A percentile compares a stretch with the other conserved stretches of the same genome.
Evolutionary conservation across 2,797 vertebrate species (phyloP).

Genomic region (Agapornis canus): DNA sequence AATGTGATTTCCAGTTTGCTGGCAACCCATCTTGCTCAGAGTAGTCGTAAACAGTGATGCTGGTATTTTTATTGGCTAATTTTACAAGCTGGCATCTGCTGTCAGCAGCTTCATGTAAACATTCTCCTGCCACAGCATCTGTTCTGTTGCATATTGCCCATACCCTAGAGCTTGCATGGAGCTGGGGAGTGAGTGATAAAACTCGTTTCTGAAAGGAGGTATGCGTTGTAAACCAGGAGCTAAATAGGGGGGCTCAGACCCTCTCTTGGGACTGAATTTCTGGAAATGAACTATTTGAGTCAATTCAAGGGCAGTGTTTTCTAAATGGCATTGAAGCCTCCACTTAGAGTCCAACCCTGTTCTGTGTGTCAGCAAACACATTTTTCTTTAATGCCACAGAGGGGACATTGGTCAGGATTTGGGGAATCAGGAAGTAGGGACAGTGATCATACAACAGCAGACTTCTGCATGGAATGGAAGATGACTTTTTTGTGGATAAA

Average conservation of each 20-base stretch:
- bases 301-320: background rate
- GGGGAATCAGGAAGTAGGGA: background rate
- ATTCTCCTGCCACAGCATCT: constrained; percentile 70
- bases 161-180: constrained; percentile 30
- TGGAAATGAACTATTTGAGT: background rate
- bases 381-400: background rate
- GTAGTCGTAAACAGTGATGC: constrained; percentile 54
- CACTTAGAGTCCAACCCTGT: background rate
- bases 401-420: background rate
- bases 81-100: constrained; percentile 70
- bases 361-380: background rate
- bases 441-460: background rate
- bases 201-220: constrained; percentile 32
- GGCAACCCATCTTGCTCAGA: constrained; percentile 23
- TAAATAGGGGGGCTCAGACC: background rate
- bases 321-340: background rate
- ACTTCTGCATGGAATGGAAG: background rate
- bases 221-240: constrained; percentile 31
- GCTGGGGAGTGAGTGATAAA: constrained; percentile 50
- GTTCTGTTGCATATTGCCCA: constrained; percentile 63
- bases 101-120: constrained; percentile 72
- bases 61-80: constrained; percentile 67
- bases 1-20: constrained; percentile 19
- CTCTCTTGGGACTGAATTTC: background rate
- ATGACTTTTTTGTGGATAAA: background rate